Base-by-base conservation (phyloP, 2,888 invertebrate genomes). In the Lissocephala sabroskyi region DNA sequence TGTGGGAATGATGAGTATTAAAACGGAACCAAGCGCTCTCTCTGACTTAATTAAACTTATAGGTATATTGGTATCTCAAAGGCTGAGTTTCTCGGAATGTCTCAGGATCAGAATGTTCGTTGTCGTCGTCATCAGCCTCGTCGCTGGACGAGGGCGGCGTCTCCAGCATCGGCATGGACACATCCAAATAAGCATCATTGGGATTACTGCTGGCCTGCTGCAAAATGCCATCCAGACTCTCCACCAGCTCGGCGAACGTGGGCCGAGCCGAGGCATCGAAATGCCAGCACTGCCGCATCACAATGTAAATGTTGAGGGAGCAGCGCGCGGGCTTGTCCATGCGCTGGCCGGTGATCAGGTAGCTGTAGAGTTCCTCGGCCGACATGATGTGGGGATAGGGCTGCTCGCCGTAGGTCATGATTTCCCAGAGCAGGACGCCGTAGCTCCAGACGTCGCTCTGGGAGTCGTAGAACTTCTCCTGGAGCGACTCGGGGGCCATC, bases 401-500 rank as follows among this genome's bases (percentile, higher is more conserved):
- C n/a, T 97, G 97, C 26, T 97, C 97, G 29, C 98, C 98, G 46
- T 98, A 88, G 0, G 98, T 98, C 94, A 98, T 97, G 45, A 98
- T 98, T 87, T 99, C 98, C 98, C 98, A 99, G 45, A 98, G 85
- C 18, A 98, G 86, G 51, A 98, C 94, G 19, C 98, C 98, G 84
- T 94, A 98, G 1, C 97, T 97, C 98, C 98, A 98, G 36, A 95
- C 95, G 83, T 95, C 95, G 62, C 94, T 93, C 86, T 95, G 92
- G 16, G 93, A 92, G 32, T 95, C 98, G 85, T 98, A 99, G 33
- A 96, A 91, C 76, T 97, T 91, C 79, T 97, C 95, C 83, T 97
- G 96, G 17, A 99, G 86, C 0, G 98, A 96, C 85, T 99, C 99
- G 0, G 98, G 97, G 0, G 98, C 97, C 99, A 99, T 98, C 98